Evolutionary conservation across 37 sponge, comb jelly and placozoan genomes (phyloP), one percentile per base, ranked within the genome.

Genomic region (Trichoplax adhaerens): DNA sequence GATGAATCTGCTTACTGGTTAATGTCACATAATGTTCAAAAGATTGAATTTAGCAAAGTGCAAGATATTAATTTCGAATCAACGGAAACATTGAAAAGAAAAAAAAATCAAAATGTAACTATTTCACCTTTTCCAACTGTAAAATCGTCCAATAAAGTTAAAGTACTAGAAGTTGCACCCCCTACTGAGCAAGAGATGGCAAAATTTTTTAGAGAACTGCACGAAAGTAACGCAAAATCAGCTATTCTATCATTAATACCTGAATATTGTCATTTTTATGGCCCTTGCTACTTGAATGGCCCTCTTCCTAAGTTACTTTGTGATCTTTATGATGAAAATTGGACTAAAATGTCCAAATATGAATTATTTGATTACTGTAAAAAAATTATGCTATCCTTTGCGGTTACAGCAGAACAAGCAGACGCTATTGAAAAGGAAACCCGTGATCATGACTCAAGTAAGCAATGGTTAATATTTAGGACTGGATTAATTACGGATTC

Each of bases 401-500:
- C 61, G 48, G 53, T 70, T 1, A 74, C 67, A 4, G 4, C 61
- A 8, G 64, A 79, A 2, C 59, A 82, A 53, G 58, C 64, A 2
- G 7, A 58, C 58, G 68, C 68, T 2, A 73, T 69, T 1, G 81
- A 81, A 54, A 7, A 3, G 7, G 51, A 58, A 48, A 86, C 83
- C 6, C 71, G 77, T 68, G 68, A 56, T 12, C 84, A 87, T 57
- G 5, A 76, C 49, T 66, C 71, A 8, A 78, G 76, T 0, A 65
- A 12, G 4, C 52, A 78, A 4, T 83, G 84, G 81, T 87, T 67
- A 55, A 76, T 66, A 50, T 53, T 76, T 57, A 57, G 83, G 53
- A 60, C 78, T 12, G 88, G 88, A 1, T 72, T 83, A 52, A 57
- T 87, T 10, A 87, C 83, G 53, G 81, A 81, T 50, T 87, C 84